phyloP scores from a whole-genome alignment of 2,797 vertebrate genomes.

The Sciurus carolinensis region DNA sequence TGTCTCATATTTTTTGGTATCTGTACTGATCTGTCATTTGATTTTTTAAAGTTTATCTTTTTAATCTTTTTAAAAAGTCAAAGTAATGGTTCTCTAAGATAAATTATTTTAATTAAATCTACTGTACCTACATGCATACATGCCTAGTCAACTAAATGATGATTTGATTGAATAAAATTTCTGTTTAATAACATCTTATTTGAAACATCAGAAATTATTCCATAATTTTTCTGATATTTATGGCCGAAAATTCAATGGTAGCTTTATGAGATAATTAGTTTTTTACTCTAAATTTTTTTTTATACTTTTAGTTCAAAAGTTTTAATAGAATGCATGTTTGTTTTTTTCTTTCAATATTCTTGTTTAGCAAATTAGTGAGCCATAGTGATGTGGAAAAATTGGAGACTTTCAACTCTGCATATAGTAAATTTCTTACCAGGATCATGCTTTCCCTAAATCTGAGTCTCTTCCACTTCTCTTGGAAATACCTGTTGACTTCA shows the following conservation, averaged over 20 bases:
- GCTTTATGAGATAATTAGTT: neutral
- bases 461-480: neutral
- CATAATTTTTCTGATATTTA: neutral
- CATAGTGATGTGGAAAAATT: neutral
- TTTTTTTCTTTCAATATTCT: neutral
- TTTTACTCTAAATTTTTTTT: neutral
- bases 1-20: neutral
- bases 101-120: conserved; percentile 51
- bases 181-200: conserved; percentile 15
- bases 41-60: neutral
- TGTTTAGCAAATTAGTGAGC: neutral
- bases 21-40: conserved; percentile 9
- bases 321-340: neutral
- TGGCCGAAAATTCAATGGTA: neutral
- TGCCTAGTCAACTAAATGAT: neutral
- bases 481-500: neutral
- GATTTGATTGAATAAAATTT: neutral
- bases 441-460: neutral
- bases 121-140: neutral
- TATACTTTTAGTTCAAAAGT: neutral
- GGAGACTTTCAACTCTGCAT: neutral
- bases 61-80: conserved; percentile 32
- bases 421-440: neutral
- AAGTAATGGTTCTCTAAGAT: neutral
- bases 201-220: neutral